Evolutionary conservation across 1,140 invertebrate genomes (phyloP).

Genomic region (Drosophila lowei): DNA sequence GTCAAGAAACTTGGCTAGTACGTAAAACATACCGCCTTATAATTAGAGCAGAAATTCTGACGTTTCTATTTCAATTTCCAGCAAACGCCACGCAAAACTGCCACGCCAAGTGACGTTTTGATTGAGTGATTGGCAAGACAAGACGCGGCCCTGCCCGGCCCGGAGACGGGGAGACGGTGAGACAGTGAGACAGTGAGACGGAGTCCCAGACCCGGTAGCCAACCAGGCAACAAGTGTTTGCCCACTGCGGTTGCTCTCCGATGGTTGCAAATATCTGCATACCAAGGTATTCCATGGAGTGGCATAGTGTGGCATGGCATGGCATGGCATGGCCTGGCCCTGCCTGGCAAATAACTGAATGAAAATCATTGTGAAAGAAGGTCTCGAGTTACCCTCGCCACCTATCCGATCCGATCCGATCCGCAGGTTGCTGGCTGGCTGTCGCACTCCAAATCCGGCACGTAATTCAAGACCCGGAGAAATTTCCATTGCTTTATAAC

Average conservation of each 20-base stretch:
- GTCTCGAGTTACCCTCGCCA: conserved; percentile 66
- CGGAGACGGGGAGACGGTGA: neutral
- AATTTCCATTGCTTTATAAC: conserved; percentile 64
- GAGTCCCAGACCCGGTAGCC: conserved; percentile 49
- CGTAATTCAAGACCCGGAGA: conserved; percentile 73
- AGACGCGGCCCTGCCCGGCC: conserved; percentile 49
- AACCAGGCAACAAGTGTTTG: conserved; percentile 80
- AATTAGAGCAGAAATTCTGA: conserved; percentile 83
- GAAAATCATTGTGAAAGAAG: conserved; percentile 80
- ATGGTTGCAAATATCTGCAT: conserved; percentile 79
- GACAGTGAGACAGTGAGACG: too few relatives aligned
- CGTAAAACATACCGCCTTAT: conserved; percentile 82
- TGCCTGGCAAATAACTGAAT: conserved; percentile 63
- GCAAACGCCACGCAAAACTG: conserved; percentile 79
- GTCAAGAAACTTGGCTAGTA: conserved; percentile 75
- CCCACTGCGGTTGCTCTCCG: conserved; percentile 65
- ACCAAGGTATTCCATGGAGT: conserved; percentile 39
- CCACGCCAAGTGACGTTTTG: conserved; percentile 83
- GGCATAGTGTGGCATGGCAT: conserved; percentile 16
- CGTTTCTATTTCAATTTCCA: conserved; percentile 83
- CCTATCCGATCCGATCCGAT: conserved; percentile 20
- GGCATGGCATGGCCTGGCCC: conserved; percentile 1
- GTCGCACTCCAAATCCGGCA: conserved; percentile 71
- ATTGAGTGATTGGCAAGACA: conserved; percentile 82
- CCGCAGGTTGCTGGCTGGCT: conserved; percentile 32